Evolutionary conservation across 2,888 invertebrate species (phyloP), one percentile per base, ranked within the genome.

Genomic region (Scrobipalpa costella): DNA sequence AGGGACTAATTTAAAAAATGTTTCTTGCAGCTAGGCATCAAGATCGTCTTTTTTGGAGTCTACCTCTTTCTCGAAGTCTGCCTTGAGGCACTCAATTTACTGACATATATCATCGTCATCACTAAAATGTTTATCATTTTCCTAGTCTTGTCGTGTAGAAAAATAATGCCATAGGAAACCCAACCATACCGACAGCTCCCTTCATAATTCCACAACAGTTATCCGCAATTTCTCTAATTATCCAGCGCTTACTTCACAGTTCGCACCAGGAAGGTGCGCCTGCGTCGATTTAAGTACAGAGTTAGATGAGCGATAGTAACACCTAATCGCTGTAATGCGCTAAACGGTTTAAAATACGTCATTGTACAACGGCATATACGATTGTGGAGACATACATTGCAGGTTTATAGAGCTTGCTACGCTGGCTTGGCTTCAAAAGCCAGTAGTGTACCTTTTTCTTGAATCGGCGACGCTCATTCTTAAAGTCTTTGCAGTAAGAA

Each of bases 251-350:
- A 27, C 34, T 52, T 52, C 34, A 34, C 55, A 27, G 15, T 52
- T 52, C 34, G n/a, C 55, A 55, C 55, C 55, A 55, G 55, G 55
- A 55, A 55, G 55, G 27, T 27, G 52, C 50, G 21, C 13, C 34
- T 34, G 27, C 33, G 55, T 15, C 34, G 55, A 55, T 55, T 55
- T 55, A 55, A 55, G 33, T 55, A 34, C 44, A 44, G 44, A n/a
- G n/a, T 15, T 15, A 55, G 55, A 34, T 55, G 33, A 15, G 33
- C 55, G 55, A 33, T 55, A 55, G 55, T 34, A 55, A 33, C 55
- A 55, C 33, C 33, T 55, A 55, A 55, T 55, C 55, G 55, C 55
- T 34, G 33, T 55, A 34, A 55, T 55, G n/a, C 27, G 55, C 55
- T 55, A 55, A 55, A 55, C 55, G 55, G 55, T 34, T 55, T 15